Evolutionary conservation across 1,140 invertebrate species (phyloP), one percentile per base, ranked within the genome.

Genomic region (Bombus polaris): DNA sequence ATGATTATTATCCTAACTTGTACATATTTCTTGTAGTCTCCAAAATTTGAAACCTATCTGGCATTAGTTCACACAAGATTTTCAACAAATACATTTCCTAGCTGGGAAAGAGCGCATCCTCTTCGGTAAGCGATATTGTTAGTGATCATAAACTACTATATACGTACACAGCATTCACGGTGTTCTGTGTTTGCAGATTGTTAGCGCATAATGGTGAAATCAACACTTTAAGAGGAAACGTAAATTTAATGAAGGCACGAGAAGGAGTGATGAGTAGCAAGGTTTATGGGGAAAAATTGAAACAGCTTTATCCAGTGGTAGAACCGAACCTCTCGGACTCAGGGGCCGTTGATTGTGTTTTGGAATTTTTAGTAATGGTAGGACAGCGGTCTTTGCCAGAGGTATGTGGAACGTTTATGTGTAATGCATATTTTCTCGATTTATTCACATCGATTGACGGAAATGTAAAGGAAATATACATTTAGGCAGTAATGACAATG

Each of bases 191-290:
- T 42, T 1, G 37, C 95, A 98, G 98, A 94, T 97, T 99, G 83
- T 95, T 99, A 81, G 99, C 99, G 85, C 99, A 99, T 95, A 99
- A 99, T 96, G 99, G 99, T 74, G 99, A 99, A 96, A 99, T 99
- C 93, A 99, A 99, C 95, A 99, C 99, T 10, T 96, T 99, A 44
- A 97, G 99, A 86, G 99, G 99, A 81, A 99, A 99, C 94, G 98
- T 99, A 0, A 99, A 99, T 95, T 96, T 98, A 74, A 99, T 99
- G 99, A 98, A 99, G 94, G 99, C 99, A 47, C 96, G 99, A 79
- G 99, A 99, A 95, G 99, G 99, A 82, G 98, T 99, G 1, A 99
- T 99, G 99, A 97, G 97, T 89, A 99, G 97, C 93, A 95, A 96
- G 2, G 89, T 97, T 25, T 99, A 97, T 93, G 98, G 98, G 8